These are phyloP conservation scores for Meteorus sp. DNA, from an alignment of 1,140 invertebrate species.

Conservation along the genomic window DNA sequence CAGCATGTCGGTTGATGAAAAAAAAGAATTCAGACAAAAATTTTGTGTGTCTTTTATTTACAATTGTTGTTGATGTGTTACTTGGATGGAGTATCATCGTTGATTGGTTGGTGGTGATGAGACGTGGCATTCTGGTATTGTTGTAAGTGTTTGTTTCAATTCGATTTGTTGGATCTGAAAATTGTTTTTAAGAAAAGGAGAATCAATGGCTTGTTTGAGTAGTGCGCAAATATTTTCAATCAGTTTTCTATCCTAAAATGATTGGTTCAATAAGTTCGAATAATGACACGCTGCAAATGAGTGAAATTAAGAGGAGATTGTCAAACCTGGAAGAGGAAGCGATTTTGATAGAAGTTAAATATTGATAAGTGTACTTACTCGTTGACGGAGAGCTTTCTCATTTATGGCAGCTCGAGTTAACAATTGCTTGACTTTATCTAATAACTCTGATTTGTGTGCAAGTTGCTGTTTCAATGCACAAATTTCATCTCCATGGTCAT, in stretches of 20 bases:
- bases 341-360: neutral
- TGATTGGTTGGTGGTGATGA: slow-evolving; percentile 24
- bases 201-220: no score
- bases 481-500: slow-evolving; percentile 37
- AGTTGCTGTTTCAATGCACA: slow-evolving; percentile 54
- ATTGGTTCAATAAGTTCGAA: slow-evolving; percentile 3
- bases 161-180: slow-evolving; percentile 49
- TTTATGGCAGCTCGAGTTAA: slow-evolving; percentile 60
- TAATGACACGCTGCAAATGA: neutral
- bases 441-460: slow-evolving; percentile 58
- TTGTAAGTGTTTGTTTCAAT: slow-evolving; percentile 41
- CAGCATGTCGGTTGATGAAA: slow-evolving; percentile 1
- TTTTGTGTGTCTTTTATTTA: neutral
- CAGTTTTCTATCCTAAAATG: no score
- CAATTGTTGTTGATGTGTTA: slow-evolving; percentile 1
- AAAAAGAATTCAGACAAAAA: neutral
- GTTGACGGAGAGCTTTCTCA: slow-evolving; percentile 60
- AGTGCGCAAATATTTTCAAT: no score
- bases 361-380: slow-evolving; percentile 44
- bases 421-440: slow-evolving; percentile 62
- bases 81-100: neutral
- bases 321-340: neutral
- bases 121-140: slow-evolving; percentile 44
- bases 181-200: neutral
- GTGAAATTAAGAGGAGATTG: no score